Conservation (phyloP, 2,113 vertebrate genomes). For the Platanista minor region DNA sequence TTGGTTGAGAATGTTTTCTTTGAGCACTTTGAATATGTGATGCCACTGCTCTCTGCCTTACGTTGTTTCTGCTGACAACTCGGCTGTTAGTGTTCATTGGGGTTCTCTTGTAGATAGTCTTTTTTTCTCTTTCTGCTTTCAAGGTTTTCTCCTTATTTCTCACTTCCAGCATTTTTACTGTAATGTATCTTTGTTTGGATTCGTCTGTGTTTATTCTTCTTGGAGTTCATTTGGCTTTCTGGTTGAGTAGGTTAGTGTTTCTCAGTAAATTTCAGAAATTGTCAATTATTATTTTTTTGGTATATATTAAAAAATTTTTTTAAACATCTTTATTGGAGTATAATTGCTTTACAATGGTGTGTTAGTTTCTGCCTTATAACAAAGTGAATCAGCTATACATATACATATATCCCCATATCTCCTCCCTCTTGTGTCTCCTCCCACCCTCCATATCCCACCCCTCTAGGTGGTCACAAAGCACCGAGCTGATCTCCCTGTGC, state of each 20-base stretch:
- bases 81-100: neutral
- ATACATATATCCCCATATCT: too few relatives aligned
- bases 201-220: neutral
- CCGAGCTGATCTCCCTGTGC: too few relatives aligned
- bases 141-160: neutral
- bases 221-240: neutral
- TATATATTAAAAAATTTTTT: neutral
- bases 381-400: too few relatives aligned
- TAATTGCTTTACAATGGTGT: too few relatives aligned
- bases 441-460: too few relatives aligned
- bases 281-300: neutral
- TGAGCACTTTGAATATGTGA: neutral
- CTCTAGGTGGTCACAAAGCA: too few relatives aligned
- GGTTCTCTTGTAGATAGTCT: neutral
- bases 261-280: neutral
- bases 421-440: too few relatives aligned
- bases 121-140: neutral
- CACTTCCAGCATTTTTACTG: neutral
- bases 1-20: neutral
- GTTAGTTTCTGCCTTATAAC: too few relatives aligned
- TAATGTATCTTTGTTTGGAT: neutral
- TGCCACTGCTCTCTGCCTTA: neutral
- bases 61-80: neutral
- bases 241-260: neutral
- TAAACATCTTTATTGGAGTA: too few relatives aligned